Conservation (phyloP, 2,797 vertebrate species). For the Oreonectes daqikongensis region DNA sequence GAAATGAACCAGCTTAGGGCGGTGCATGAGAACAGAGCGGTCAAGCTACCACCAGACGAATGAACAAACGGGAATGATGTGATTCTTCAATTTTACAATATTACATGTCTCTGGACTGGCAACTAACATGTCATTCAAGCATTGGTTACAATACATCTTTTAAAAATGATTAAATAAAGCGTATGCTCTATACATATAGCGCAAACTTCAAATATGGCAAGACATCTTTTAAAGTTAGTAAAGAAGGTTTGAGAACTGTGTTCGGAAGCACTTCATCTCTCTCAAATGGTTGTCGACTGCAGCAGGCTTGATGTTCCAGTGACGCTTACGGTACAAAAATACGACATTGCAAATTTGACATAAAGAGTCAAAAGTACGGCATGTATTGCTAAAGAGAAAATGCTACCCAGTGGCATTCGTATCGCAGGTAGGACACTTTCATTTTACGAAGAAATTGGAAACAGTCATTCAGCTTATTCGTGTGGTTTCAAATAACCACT, state of each 20-base stretch:
- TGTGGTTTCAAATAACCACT: constrained; percentile 65
- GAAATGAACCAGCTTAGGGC: constrained; percentile 73
- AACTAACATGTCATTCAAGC: constrained; percentile 72
- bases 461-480: constrained; percentile 69
- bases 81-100: constrained; percentile 71
- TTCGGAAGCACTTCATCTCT: constrained; percentile 73
- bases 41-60: constrained; percentile 68
- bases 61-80: constrained; percentile 68
- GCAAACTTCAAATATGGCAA: constrained; percentile 70
- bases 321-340: constrained; percentile 74
- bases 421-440: constrained; percentile 76
- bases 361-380: constrained; percentile 66
- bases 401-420: constrained; percentile 76
- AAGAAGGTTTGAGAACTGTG: constrained; percentile 38
- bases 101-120: constrained; percentile 66
- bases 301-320: constrained; percentile 58
- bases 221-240: constrained; percentile 56
- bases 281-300: constrained; percentile 63
- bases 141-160: constrained; percentile 74
- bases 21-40: constrained; percentile 74
- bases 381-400: constrained; percentile 78
- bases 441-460: constrained; percentile 70
- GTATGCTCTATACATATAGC: constrained; percentile 68
- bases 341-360: constrained; percentile 49
- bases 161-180: constrained; percentile 72